Evolutionary conservation across 2,888 invertebrate genomes (phyloP).

Genomic region (Hirtodrosophila alboralis): DNA sequence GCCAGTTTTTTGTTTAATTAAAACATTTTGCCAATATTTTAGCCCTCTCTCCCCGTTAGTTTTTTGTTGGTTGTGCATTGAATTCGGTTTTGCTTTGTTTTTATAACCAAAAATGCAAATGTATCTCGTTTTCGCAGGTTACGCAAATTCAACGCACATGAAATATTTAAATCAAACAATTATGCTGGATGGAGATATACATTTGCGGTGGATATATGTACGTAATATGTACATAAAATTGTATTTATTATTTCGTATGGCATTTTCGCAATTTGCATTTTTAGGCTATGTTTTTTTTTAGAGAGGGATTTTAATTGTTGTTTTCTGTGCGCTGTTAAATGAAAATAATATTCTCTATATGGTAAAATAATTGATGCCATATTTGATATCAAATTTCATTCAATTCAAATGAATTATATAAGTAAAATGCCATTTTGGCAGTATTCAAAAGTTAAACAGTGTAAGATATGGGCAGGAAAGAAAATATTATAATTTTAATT

Average conservation of each 20-base stretch:
- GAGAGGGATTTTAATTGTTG: conserved; percentile 10
- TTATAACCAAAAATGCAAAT: conserved; percentile 64
- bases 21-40: conserved; percentile 79
- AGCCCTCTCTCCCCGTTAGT: not conserved
- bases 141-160: conserved; percentile 52
- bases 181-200: conserved; percentile 38
- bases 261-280: conserved; percentile 45
- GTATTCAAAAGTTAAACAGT: no score
- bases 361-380: conserved; percentile 35
- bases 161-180: conserved; percentile 74
- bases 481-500: no score
- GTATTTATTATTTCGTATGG: conserved; percentile 15
- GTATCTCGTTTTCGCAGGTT: conserved; percentile 36
- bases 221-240: conserved; percentile 26
- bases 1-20: conserved; percentile 76
- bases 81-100: conserved; percentile 15
- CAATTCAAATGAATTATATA: no score
- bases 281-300: conserved; percentile 17
- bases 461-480: no score
- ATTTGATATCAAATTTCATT: conserved; percentile 36
- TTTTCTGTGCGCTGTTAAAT: conserved; percentile 26
- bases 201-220: conserved; percentile 4
- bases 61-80: not conserved
- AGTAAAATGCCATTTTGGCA: no score
- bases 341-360: conserved; percentile 50